Evolutionary conservation across 2,797 vertebrate species (phyloP), one percentile per base, ranked within the genome.

Genomic region (Mergus octosetaceus): DNA sequence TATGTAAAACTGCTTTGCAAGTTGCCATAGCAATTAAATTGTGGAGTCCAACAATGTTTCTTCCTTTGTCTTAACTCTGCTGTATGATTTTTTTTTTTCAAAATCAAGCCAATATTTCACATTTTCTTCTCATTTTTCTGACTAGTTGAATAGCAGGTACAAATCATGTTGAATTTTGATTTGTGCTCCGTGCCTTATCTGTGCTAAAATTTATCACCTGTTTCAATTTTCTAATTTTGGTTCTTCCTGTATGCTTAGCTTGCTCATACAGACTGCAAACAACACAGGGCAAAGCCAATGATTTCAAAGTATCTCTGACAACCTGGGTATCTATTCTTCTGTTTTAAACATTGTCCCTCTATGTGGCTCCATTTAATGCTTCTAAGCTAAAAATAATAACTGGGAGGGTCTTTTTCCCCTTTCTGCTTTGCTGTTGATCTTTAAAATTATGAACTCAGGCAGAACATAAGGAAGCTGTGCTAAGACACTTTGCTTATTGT

Each of bases 21-120:
- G 97, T 96, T 97, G 56, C 96, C 84, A 92, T 95, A 87, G 95
- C 62, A 87, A 95, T 95, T 75, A 65, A 88, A 90, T 58, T 21
- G 25, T 79, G 38, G 71, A 85, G 87, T 90, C 96, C 61, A 92
- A 41, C 25, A 36, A 32, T 73, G 65, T 61, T 85, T 28, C 74
- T 90, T 94, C 91, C 92, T 90, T 77, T 85, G 77, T 85, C 57
- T 96, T 78, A 85, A 74, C 92, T 95, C 69, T 86, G 25, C 87
- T 90, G 22, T 53, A 73, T 70, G 36, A 58, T 92, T 97, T 97
- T 97, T n/a, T n/a, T n/a, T n/a, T 93, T 77, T 65, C 79, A 89
- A 94, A 91, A 93, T 89, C 49, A 91, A 60, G 39, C 41, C 72
- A 49, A 2, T 94, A 85, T 75, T 86, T 82, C n/a, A 41, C 32